A percentile compares a stretch with the other conserved stretches of the same genome.
Conservation (phyloP, 2,888 invertebrate genomes). For the Drosophila paranaensis region DNA sequence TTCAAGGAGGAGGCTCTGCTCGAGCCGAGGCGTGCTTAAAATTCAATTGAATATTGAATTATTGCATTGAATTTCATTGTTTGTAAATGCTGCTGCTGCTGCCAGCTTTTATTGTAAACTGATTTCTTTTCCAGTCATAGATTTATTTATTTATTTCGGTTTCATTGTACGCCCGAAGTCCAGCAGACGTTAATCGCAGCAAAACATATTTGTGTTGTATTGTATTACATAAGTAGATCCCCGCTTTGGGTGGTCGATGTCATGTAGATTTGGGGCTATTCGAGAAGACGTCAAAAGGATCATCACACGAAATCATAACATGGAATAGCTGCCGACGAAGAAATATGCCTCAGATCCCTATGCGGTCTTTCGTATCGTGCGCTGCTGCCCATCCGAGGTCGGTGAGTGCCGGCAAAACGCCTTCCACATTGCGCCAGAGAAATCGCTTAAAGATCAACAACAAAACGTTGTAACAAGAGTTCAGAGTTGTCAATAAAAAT, state of each 20-base stretch:
- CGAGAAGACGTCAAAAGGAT: conserved; percentile 7
- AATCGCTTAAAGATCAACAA: conserved; percentile 66
- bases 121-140: conserved; percentile 74
- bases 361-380: not conserved
- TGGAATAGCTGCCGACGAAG: too few species aligned
- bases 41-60: conserved; percentile 84
- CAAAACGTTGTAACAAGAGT: conserved; percentile 70
- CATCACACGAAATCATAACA: not conserved
- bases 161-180: conserved; percentile 65
- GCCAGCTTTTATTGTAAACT: conserved; percentile 69
- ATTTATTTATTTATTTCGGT: conserved; percentile 75
- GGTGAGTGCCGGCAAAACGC: conserved; percentile 24
- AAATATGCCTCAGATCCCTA: not conserved
- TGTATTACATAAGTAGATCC: conserved; percentile 51
- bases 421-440: conserved; percentile 49
- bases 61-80: conserved; percentile 83
- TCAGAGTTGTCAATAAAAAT: conserved; percentile 83
- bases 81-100: conserved; percentile 76
- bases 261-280: not conserved
- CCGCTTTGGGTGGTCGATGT: conserved; percentile 51
- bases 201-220: conserved; percentile 50
- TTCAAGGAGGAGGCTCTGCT: conserved; percentile 45
- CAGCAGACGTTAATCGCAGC: conserved; percentile 65
- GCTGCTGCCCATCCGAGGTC: conserved; percentile 9
- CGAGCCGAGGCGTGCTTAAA: conserved; percentile 72